Evolutionary conservation across 2,888 invertebrate species (phyloP), one percentile per base, ranked within the genome.

Genomic region (Protophormia terraenovae): DNA sequence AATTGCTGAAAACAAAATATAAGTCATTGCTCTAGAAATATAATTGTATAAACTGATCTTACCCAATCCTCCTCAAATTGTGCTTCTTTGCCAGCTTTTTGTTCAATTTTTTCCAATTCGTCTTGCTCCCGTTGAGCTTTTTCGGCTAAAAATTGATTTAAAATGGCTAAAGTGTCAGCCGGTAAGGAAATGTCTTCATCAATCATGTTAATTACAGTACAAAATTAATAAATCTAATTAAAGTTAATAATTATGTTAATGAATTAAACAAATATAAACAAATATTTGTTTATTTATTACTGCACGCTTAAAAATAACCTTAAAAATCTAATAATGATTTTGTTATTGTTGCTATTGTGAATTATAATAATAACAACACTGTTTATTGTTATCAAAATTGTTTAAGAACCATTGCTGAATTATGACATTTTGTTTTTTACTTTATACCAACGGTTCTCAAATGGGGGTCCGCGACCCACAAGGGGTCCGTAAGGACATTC

Each of bases 21-120:
- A 10, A 60, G 24, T 6, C 38, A 38, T 58, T 27, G 35, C 4
- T 12, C 22, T 38, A 29, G 47, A 32, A 16, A 5, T 3, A 27
- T 7, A 35, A 29, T 8, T 4, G 12, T 41, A 58, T 2, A 3
- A 53, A n/a, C 5, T n/a, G 55, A 32, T 22, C 89, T 89, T 92
- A 97, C 97, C 97, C 97, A 97, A 92, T 97, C 95, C 92, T 97
- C 97, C 87, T 96, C 95, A 91, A 97, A 93, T 87, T 94, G 93
- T 32, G 93, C 91, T 69, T 94, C 93, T 45, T 93, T 93, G 35
- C 93, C 93, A 0, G 77, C 93, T 85, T 90, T 89, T 16, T 81
- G 87, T 6, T 87, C 58, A 29, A 90, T 86, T 0, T 86, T 86
- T 81, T 94, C 93, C 5, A 92, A 89, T 47, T 95, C 92, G 86